Evolutionary conservation across 2,797 vertebrate species (phyloP), one percentile per base, ranked within the genome.

Genomic region (Rhodeus uyekii): DNA sequence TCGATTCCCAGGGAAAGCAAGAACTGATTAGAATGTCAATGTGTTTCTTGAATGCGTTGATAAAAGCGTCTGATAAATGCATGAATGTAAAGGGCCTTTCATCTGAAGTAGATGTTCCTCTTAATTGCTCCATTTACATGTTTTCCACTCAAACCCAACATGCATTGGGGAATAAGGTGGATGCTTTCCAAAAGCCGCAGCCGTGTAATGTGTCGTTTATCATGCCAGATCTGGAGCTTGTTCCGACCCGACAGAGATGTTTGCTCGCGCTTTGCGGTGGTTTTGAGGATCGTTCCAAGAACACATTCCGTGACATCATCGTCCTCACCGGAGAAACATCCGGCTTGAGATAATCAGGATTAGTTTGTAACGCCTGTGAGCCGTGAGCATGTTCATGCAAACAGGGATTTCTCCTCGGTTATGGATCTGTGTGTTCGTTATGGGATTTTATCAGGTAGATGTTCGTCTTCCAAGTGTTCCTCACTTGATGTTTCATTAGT

Each of bases 231-330:
- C 1, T 19, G 60, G 27, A 55, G 68, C 77, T 42, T 79, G 69
- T 60, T 55, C 34, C 71, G 48, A 60, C 77, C 60, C 46, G 61
- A 80, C n/a, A 5, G 32, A 78, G 39, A 69, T 71, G 78, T 58
- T 83, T 61, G 27, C 50, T 36, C 5, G 39, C 42, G 8, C n/a
- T 58, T 65, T 46, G 39, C 53, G 67, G 32, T 12, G 53, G 3
- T 39, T n/a, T 72, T 29, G 34, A 29, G 44, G n/a, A 16, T 5
- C 7, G 36, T 10, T 84, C 69, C 50, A 75, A 68, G 72, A 38
- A 24, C 72, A 27, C 63, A 71, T 50, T 22, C 36, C 27, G 53
- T 32, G 29, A 75, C 46, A 44, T 29, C 75, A 63, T 50, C 29
- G 3, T 36, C 29, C 63, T 27, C 42, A 14, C 46, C 13, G 13